These are phyloP conservation scores for Prinia subflava DNA, from an alignment of 2,113 vertebrate genomes.

Conservation along the genomic window DNA sequence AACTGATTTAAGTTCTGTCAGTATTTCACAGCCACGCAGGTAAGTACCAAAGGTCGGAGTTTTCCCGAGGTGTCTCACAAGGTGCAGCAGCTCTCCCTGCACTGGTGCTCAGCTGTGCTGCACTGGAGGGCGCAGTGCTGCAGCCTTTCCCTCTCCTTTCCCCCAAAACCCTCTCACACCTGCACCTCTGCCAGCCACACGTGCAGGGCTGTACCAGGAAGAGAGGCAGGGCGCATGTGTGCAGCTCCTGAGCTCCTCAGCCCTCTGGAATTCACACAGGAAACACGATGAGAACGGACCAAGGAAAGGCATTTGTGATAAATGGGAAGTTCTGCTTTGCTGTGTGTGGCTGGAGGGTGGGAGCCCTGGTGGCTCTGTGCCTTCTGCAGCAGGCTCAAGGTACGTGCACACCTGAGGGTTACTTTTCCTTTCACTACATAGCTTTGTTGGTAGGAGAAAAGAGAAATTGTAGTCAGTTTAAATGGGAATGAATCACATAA, in stretches of 20 bases:
- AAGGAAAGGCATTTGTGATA: fast-evolving
- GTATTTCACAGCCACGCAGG: background rate
- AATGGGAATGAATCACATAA: background rate
- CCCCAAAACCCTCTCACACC: background rate
- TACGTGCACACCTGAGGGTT: background rate
- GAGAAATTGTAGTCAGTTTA: background rate
- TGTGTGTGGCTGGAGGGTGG: background rate
- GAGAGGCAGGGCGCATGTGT: background rate
- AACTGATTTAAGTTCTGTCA: background rate
- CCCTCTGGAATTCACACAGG: background rate
- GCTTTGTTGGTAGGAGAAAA: background rate
- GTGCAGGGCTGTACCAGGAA: background rate
- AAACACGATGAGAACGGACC: background rate
- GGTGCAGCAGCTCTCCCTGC: background rate
- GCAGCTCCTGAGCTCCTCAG: fast-evolving
- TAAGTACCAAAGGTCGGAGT: background rate
- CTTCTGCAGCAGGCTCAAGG: background rate
- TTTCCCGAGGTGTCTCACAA: background rate
- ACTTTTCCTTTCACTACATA: fast-evolving
- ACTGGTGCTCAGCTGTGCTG: background rate
- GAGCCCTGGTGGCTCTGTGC: background rate
- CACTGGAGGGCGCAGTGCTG: background rate
- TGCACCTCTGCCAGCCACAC: fast-evolving
- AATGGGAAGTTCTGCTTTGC: background rate
- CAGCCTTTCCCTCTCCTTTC: background rate